These are phyloP conservation scores for Plagodis dolabraria DNA, from an alignment of 2,888 invertebrate species.

Conservation along the genomic window DNA sequence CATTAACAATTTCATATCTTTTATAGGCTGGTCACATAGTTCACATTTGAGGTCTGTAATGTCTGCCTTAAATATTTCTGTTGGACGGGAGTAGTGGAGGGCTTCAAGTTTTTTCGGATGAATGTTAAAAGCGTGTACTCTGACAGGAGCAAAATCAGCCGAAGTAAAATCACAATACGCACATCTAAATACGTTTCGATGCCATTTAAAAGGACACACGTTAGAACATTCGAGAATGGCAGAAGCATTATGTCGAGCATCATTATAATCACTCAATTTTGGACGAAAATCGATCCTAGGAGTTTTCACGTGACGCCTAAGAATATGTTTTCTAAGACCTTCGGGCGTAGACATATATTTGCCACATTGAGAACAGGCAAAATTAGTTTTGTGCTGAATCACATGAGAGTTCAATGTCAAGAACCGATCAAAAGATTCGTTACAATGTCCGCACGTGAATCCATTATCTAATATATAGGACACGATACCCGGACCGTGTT, in stretches of 20 bases:
- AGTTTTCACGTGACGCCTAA: constrained; percentile 19
- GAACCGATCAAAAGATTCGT: constrained; percentile 61
- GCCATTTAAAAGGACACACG: constrained; percentile 73
- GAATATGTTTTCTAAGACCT: constrained; percentile 15
- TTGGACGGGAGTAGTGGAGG: constrained; percentile 17
- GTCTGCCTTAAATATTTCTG: constrained; percentile 61
- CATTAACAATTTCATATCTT: constrained; percentile 54
- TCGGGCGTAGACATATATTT: constrained; percentile 12
- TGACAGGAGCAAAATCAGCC: constrained; percentile 63
- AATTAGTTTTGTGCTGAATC: constrained; percentile 20
- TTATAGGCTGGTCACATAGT: constrained; percentile 53
- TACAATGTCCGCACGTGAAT: constrained; percentile 61
- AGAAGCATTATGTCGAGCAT: constrained; percentile 66
- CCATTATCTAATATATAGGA: constrained; percentile 54
- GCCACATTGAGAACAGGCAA: constrained; percentile 19
- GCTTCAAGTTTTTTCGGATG: constrained; percentile 60
- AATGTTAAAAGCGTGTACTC: constrained; percentile 50
- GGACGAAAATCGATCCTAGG: constrained; percentile 12
- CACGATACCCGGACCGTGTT: constrained; percentile 60
- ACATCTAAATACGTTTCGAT: constrained; percentile 66
- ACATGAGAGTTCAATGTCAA: constrained; percentile 67
- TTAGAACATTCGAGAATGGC: constrained; percentile 72
- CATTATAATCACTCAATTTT: constrained; percentile 18
- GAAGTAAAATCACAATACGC: constrained; percentile 65
- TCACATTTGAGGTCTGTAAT: constrained; percentile 64